Percentiles rank a stretch among this genome's conserved stretches.
Evolutionary conservation across 1,140 invertebrate species (phyloP).

Genomic region (Teleogryllus occipitalis): DNA sequence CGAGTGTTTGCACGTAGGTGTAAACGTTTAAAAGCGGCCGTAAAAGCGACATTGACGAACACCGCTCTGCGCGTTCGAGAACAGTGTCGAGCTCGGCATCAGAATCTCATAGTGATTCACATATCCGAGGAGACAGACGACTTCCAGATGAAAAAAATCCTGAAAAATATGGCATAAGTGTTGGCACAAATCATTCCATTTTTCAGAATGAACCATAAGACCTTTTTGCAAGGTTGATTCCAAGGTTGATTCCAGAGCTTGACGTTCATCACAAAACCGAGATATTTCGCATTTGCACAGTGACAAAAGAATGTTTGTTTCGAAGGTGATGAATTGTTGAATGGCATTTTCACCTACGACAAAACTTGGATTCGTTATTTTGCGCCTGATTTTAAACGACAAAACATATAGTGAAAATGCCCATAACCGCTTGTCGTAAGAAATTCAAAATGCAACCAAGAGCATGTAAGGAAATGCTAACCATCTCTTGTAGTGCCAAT

Average conservation of each 20-base stretch:
- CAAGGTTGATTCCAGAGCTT: neutral
- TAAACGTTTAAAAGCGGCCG: neutral
- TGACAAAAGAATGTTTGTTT: too few relatives aligned
- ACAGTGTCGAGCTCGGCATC: neutral
- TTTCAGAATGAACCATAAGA: neutral
- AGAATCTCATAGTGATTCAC: neutral
- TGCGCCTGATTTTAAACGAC: too few relatives aligned
- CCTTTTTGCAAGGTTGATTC: neutral
- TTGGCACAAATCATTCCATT: neutral
- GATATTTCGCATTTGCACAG: neutral
- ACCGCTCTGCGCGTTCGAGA: neutral
- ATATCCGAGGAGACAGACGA: neutral
- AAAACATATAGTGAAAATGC: too few relatives aligned
- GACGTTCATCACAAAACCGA: neutral
- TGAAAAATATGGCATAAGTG: neutral
- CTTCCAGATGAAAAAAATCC: neutral
- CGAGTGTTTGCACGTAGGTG: neutral
- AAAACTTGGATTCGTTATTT: too few relatives aligned
- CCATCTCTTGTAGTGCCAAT: neutral
- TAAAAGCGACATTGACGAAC: neutral
- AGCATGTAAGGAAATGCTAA: neutral
- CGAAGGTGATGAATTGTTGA: neutral
- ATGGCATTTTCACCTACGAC: too few relatives aligned
- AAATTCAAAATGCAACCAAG: neutral
- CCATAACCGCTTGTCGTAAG: neutral